phyloP scores from a whole-genome alignment of 2,888 invertebrate species.

The Cyaniris semiargus region DNA sequence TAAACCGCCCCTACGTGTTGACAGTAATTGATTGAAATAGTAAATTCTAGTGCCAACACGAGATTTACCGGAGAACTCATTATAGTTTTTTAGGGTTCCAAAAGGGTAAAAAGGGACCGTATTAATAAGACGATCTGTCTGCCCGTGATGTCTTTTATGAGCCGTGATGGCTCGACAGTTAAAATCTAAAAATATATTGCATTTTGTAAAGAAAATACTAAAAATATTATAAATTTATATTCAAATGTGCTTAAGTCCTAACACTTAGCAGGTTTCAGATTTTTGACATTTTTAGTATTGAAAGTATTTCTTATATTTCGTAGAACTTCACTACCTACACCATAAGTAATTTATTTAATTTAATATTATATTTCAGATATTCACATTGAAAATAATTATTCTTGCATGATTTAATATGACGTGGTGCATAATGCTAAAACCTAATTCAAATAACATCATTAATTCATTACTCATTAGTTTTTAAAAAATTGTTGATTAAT shows the following conservation, averaged over 20 bases:
- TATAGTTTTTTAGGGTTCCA: neutral
- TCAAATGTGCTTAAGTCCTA: neutral
- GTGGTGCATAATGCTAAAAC: no score
- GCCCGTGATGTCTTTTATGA: neutral
- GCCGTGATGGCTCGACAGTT: neutral
- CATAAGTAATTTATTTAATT: no score
- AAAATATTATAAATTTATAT: neutral
- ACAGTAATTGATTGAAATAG: conserved; percentile 75
- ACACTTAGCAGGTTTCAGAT: neutral
- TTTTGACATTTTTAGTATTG: neutral
- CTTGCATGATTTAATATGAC: no score
- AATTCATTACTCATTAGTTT: no score
- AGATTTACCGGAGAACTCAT: conserved; percentile 18
- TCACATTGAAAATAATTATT: no score
- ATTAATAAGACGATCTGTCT: neutral
- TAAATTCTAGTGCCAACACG: conserved; percentile 32
- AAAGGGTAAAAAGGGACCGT: neutral
- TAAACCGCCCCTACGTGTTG: conserved; percentile 74
- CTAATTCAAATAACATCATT: no score
- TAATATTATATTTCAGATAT: no score
- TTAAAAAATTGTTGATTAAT: no score
- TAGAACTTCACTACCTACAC: neutral
- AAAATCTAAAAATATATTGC: neutral
- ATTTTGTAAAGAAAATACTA: neutral
- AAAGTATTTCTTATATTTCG: neutral